A percentile compares a stretch with the other conserved stretches of the same genome.
phyloP scores from a whole-genome alignment of 2,888 invertebrate genomes.

The Pimpla rufipes region DNA sequence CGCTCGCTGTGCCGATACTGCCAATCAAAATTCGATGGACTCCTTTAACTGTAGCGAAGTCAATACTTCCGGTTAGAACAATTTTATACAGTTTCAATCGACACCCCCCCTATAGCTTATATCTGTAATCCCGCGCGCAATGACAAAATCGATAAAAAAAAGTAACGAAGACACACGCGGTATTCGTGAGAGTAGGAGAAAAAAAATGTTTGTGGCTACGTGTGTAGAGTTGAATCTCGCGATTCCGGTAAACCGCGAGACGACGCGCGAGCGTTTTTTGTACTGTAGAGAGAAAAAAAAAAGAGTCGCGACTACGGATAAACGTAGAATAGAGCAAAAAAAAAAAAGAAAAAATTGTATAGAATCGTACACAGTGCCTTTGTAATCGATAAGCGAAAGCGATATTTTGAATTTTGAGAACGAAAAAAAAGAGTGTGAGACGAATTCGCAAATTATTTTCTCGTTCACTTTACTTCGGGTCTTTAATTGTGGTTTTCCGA shows the following conservation, averaged over 20 bases:
- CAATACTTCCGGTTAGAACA: constrained; percentile 53
- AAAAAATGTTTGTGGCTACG: constrained; percentile 28
- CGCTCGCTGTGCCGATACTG: constrained; percentile 57
- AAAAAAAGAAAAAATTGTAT: constrained; percentile 68
- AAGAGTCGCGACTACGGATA: constrained; percentile 37
- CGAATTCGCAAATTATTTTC: constrained; percentile 6
- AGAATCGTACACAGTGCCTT: constrained; percentile 74
- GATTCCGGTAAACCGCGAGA: constrained; percentile 43
- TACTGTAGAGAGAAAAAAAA: constrained; percentile 29
- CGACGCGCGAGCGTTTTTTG: constrained; percentile 46
- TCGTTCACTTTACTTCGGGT: constrained; percentile 22
- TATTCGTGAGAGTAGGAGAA: constrained; percentile 38
- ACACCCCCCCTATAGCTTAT: constrained; percentile 39
- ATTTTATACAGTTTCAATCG: constrained; percentile 49
- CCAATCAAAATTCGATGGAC: constrained; percentile 49
- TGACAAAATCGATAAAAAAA: constrained; percentile 9
- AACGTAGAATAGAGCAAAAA: constrained; percentile 27
- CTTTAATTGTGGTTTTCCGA: constrained; percentile 7
- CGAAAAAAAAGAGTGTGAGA: constrained; percentile 10
- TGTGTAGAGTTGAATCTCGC: constrained; percentile 28
- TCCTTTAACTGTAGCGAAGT: constrained; percentile 30
- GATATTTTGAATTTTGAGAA: constrained; percentile 65
- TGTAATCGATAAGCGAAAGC: constrained; percentile 70
- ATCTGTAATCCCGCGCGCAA: constrained; percentile 49
- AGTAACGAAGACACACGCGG: constrained; percentile 33